phyloP scores from a whole-genome alignment of 2,888 invertebrate genomes.

The Drosophila putrida region DNA sequence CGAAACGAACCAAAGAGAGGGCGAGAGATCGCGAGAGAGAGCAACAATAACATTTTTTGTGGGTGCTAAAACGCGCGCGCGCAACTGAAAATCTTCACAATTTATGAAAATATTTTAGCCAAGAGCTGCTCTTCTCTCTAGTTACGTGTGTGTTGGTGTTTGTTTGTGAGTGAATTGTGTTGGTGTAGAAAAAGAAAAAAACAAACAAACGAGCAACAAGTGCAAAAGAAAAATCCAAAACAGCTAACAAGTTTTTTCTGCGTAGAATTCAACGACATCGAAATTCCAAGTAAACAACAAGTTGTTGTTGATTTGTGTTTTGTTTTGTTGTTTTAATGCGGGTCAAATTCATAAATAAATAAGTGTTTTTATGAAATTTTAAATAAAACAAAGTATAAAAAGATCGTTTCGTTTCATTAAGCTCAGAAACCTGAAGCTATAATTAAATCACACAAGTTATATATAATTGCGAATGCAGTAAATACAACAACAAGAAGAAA shows the following conservation, averaged over 20 bases:
- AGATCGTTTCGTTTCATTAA: background rate
- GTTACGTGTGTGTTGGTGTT: conserved; percentile 25
- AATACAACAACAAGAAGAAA: background rate
- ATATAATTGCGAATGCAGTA: conserved; percentile 4
- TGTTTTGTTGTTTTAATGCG: conserved; percentile 61
- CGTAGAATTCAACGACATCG: conserved; percentile 63
- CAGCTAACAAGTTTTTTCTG: conserved; percentile 71
- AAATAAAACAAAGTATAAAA: conserved; percentile 21
- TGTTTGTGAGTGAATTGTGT: conserved; percentile 24
- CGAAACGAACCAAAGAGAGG: conserved; percentile 24
- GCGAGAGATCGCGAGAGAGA: conserved; percentile 33
- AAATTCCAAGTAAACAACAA: conserved; percentile 64
- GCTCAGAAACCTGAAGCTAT: conserved; percentile 17
- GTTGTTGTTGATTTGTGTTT: conserved; percentile 46
- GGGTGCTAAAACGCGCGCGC: conserved; percentile 67
- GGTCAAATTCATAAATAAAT: conserved; percentile 77
- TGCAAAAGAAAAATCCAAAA: conserved; percentile 65
- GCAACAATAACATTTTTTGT: conserved; percentile 51
- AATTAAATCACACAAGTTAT: conserved; percentile 17
- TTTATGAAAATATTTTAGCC: conserved; percentile 55
- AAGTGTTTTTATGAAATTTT: conserved; percentile 40
- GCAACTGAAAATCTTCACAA: conserved; percentile 60
- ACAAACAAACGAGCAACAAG: conserved; percentile 55
- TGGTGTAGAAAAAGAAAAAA: conserved; percentile 43
- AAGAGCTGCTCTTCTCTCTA: conserved; percentile 27